A percentile compares a stretch with the other conserved stretches of the same genome.
These are phyloP conservation scores for Lamprotornis superbus DNA, from an alignment of 2,113 vertebrate species.

Conservation along the genomic window DNA sequence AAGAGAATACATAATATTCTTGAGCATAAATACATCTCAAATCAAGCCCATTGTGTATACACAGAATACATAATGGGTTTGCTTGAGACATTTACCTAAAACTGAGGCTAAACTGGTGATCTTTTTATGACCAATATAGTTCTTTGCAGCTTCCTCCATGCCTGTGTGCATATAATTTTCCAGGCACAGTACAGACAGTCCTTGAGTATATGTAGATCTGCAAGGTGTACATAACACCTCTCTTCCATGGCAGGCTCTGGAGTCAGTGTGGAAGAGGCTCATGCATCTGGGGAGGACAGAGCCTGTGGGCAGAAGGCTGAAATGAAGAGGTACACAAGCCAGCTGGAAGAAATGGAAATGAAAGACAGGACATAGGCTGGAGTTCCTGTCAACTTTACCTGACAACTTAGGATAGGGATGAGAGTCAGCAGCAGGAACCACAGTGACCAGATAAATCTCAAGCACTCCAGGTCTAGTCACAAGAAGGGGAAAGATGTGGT, in stretches of 20 bases:
- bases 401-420: not conserved
- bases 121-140: not conserved
- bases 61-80: conserved; percentile 66
- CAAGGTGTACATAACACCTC: not conserved
- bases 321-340: not conserved
- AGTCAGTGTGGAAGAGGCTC: not conserved
- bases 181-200: not conserved
- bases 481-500: not conserved
- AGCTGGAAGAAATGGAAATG: not conserved
- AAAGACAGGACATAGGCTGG: not conserved
- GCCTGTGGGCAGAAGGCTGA: not conserved
- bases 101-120: conserved; percentile 43
- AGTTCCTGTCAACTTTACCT: not conserved
- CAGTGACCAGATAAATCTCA: not conserved
- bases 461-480: not conserved
- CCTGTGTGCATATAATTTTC: not conserved
- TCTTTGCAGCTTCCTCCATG: not conserved
- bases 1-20: conserved; percentile 78
- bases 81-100: conserved; percentile 23
- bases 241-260: not conserved
- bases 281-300: not conserved
- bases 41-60: conserved; percentile 71
- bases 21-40: conserved; percentile 76
- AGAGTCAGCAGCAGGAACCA: not conserved
- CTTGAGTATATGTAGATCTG: not conserved